A percentile compares a stretch with the other conserved stretches of the same genome.
These are phyloP conservation scores for Vulpes lagopus DNA, from an alignment of 2,113 vertebrate species.

Conservation along the genomic window DNA sequence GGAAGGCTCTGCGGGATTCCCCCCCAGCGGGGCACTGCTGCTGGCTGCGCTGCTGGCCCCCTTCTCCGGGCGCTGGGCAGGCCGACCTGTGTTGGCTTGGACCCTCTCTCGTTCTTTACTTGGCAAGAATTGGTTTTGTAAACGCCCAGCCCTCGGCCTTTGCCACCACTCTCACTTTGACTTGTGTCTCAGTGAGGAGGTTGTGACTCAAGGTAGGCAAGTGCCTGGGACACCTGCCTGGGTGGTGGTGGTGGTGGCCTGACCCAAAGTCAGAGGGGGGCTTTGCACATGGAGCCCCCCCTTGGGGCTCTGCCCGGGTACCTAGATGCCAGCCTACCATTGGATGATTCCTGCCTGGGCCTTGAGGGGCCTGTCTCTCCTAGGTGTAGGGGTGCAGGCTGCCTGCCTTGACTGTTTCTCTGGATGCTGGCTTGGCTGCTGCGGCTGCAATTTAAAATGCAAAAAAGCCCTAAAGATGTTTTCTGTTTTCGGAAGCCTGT, in stretches of 20 bases:
- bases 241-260: background rate
- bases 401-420: conserved; percentile 37
- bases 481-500: conserved; percentile 76
- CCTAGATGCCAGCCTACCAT: background rate
- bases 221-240: background rate
- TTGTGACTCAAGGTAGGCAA: background rate
- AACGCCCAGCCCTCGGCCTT: background rate
- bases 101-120: conserved; percentile 8
- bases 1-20: background rate
- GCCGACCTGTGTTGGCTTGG: conserved; percentile 41
- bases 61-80: conserved; percentile 27
- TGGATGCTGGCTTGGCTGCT: conserved; percentile 68
- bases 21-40: background rate
- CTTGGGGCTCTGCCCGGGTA: background rate
- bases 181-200: conserved; percentile 37
- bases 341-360: conserved; percentile 45
- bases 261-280: background rate
- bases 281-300: background rate
- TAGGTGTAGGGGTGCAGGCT: conserved; percentile 57
- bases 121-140: conserved; percentile 51
- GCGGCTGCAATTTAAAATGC: conserved; percentile 73
- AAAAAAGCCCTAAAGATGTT: conserved; percentile 77
- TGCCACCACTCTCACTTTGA: background rate
- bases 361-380: conserved; percentile 4
- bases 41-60: background rate